phyloP scores from a whole-genome alignment of 2,888 invertebrate species.

The Acleris emargana region DNA sequence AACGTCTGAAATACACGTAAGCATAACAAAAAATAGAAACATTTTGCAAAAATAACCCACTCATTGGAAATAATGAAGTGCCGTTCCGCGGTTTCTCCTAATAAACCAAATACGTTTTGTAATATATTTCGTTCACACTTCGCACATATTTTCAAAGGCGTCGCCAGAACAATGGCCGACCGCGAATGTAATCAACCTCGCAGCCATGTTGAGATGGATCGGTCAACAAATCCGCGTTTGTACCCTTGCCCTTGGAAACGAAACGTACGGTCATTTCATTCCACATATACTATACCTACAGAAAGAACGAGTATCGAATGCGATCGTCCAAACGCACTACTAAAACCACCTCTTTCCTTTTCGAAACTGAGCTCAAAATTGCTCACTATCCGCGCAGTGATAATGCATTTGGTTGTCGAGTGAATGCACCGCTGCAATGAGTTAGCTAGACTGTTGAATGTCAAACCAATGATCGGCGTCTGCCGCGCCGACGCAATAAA shows the following conservation, averaged over 20 bases:
- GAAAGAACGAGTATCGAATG: conserved; percentile 63
- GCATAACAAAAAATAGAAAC: neutral
- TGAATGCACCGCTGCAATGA: conserved; percentile 66
- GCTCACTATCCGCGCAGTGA: conserved; percentile 38
- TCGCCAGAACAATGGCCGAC: conserved; percentile 58
- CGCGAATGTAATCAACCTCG: conserved; percentile 51
- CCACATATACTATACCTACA: conserved; percentile 49
- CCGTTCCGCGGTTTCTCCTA: conserved; percentile 55
- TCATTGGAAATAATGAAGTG: conserved; percentile 28
- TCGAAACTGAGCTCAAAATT: conserved; percentile 47
- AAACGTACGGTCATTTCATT: conserved; percentile 72
- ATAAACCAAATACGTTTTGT: conserved; percentile 53
- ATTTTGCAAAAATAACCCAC: neutral
- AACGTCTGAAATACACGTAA: too few relatives aligned
- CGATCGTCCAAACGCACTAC: conserved; percentile 50
- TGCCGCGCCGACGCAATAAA: conserved; percentile 76
- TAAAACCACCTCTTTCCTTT: conserved; percentile 45
- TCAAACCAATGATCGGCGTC: conserved; percentile 82
- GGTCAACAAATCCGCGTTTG: conserved; percentile 65
- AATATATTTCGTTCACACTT: conserved; percentile 47
- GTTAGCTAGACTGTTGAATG: conserved; percentile 81
- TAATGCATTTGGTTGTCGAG: conserved; percentile 47
- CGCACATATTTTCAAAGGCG: conserved; percentile 49
- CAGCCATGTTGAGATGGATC: conserved; percentile 57
- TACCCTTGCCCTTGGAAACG: conserved; percentile 77